A percentile compares a stretch with the other conserved stretches of the same genome.
Evolutionary conservation across 2,113 vertebrate genomes (phyloP).

Genomic region (Rhizomys pruinosus): DNA sequence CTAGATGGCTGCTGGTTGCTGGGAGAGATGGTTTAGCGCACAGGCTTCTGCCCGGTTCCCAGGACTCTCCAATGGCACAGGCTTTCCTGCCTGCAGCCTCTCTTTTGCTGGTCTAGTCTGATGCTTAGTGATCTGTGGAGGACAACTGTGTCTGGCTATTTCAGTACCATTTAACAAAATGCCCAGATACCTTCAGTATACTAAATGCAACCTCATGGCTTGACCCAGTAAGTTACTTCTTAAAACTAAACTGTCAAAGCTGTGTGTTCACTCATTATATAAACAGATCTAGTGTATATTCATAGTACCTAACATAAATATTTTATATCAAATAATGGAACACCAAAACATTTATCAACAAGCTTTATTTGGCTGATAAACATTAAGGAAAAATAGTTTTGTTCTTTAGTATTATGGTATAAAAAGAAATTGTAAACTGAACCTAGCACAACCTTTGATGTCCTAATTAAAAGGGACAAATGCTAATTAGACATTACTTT

Average conservation of each 20-base stretch:
- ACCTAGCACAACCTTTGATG: not conserved
- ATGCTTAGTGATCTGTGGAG: slow-evolving; percentile 14
- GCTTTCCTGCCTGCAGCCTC: not conserved
- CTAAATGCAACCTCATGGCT: slow-evolving; percentile 11
- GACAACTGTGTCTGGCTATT: slow-evolving; percentile 23
- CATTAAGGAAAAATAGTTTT: slow-evolving; percentile 28
- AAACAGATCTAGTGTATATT: not conserved
- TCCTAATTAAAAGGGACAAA: slow-evolving; percentile 49
- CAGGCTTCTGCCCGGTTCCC: not conserved
- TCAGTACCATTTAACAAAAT: slow-evolving; percentile 58
- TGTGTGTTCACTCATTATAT: not conserved
- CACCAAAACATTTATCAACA: not conserved
- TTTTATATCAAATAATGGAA: slow-evolving; percentile 32
- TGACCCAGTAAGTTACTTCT: slow-evolving; percentile 13
- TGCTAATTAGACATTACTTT: slow-evolving; percentile 43
- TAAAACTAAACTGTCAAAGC: slow-evolving; percentile 15
- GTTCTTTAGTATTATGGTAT: not conserved
- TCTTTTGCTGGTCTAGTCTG: not conserved
- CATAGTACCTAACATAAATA: not conserved
- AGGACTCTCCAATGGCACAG: not conserved
- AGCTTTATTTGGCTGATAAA: slow-evolving; percentile 32
- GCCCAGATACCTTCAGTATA: not conserved
- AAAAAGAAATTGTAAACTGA: slow-evolving; percentile 34
- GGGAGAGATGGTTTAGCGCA: not conserved
- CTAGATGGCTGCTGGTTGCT: too few relatives aligned